Evolutionary conservation across 2,888 invertebrate genomes (phyloP), one percentile per base, ranked within the genome.

Genomic region (Drosophila fungiperda): DNA sequence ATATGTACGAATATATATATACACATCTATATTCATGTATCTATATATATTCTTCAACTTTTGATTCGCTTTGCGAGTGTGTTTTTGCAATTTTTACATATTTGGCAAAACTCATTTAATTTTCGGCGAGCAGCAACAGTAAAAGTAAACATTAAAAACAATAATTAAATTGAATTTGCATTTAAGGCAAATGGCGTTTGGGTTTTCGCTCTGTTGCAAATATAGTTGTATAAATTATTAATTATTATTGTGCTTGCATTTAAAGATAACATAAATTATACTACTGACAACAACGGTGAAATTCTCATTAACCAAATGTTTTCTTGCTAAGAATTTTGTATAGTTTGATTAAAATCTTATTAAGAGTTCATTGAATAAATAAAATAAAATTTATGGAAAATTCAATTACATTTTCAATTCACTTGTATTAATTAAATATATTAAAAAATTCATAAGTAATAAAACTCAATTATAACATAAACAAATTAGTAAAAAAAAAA

Each of bases 51-150:
- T 59, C 38, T 15, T 15, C 17, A 53, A 35, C 53, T 12, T 49
- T 59, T 59, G 54, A 60, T 68, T 67, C 69, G 49, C 26, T 49
- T 49, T 49, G 26, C 9, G 1, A 15, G 26, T 49, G 17, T 65
- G 58, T 55, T 63, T 61, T 80, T 62, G 66, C 66, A 59, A 54
- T 33, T 38, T 63, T 36, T 48, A 50, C 74, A 60, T 68, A 75
- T 80, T 82, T 73, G 82, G 80, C 75, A 79, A 73, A 72, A 72
- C 72, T 66, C 69, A 69, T 64, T 73, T 48, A 23, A 77, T 76
- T 76, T 73, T 76, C 71, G 48, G 33, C 48, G 29, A 78, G 62
- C 38, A 54, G 36, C 65, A 45, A 52, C 42, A 73, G 57, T 55
- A 71, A 38, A 74, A 65, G 20, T 57, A 40, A 49, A 26, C 36